Percentiles rank a stretch among this genome's conserved stretches.
These are phyloP conservation scores for Whitmania pigra DNA, from an alignment of 1,140 invertebrate genomes.

Conservation along the genomic window DNA sequence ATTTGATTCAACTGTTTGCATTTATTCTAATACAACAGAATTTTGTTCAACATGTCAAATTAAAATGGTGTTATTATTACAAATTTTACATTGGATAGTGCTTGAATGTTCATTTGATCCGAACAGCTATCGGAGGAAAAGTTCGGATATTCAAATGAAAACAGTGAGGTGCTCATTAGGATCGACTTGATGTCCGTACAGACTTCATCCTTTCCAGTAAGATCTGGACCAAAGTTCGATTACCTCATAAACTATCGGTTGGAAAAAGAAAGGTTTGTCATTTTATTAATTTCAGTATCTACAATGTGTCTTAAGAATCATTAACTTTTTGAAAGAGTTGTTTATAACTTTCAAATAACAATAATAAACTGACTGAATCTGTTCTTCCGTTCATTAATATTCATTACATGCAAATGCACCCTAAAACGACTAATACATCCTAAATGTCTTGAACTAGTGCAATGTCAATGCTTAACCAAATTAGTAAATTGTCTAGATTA, in stretches of 20 bases:
- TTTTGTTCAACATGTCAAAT: too few species aligned
- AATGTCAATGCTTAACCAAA: too few species aligned
- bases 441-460: too few species aligned
- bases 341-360: too few species aligned
- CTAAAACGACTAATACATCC: too few species aligned
- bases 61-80: neutral
- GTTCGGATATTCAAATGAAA: constrained; percentile 18
- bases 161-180: constrained; percentile 19
- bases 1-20: neutral
- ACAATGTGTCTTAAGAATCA: too few species aligned
- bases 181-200: constrained; percentile 22
- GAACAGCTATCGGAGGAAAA: neutral
- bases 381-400: too few species aligned
- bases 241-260: constrained; percentile 21
- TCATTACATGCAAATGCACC: too few species aligned
- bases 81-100: neutral
- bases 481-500: too few species aligned
- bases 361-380: too few species aligned
- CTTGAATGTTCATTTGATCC: neutral
- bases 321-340: too few species aligned
- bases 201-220: constrained; percentile 17
- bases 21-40: neutral
- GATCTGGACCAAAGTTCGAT: constrained; percentile 23
- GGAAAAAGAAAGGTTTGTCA: neutral
- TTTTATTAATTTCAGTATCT: too few species aligned